Evolutionary conservation across 2,797 vertebrate genomes (phyloP).

Genomic region (Pipistrellus pipistrellus): DNA sequence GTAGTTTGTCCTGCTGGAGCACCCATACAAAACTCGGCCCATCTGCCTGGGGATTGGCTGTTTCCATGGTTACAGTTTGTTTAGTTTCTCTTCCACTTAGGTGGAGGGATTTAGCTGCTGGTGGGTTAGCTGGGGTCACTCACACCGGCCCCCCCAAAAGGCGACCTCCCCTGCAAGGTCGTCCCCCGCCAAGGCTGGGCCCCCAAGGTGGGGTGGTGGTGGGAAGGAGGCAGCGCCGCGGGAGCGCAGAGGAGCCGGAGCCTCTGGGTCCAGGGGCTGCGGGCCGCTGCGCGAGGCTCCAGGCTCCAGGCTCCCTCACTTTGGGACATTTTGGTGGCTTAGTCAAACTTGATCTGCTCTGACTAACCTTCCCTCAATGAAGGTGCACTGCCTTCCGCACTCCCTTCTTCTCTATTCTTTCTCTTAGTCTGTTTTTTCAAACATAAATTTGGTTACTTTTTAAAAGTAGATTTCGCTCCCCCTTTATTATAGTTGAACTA

Average conservation of each 20-base stretch:
- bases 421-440: not conserved
- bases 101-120: fast-evolving
- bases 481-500: not conserved
- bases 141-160: not conserved
- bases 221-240: not conserved
- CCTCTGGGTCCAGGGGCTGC: not conserved
- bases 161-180: too few species aligned
- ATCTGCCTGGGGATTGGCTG: not conserved
- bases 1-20: slow-evolving; percentile 64
- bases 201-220: fast-evolving
- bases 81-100: fast-evolving
- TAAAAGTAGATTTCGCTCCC: not conserved
- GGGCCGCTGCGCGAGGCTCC: not conserved
- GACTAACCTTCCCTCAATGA: not conserved
- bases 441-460: not conserved
- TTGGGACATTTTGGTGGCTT: not conserved
- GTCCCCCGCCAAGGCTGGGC: too few species aligned
- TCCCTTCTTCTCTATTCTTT: not conserved
- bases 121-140: not conserved
- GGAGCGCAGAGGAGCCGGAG: fast-evolving
- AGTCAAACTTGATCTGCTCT: not conserved
- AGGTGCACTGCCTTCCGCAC: too few species aligned
- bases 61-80: slow-evolving; percentile 81
- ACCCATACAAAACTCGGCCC: not conserved
- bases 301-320: too few species aligned